Conservation (phyloP, 2,797 vertebrate genomes). For the Sandelia bainsii region DNA sequence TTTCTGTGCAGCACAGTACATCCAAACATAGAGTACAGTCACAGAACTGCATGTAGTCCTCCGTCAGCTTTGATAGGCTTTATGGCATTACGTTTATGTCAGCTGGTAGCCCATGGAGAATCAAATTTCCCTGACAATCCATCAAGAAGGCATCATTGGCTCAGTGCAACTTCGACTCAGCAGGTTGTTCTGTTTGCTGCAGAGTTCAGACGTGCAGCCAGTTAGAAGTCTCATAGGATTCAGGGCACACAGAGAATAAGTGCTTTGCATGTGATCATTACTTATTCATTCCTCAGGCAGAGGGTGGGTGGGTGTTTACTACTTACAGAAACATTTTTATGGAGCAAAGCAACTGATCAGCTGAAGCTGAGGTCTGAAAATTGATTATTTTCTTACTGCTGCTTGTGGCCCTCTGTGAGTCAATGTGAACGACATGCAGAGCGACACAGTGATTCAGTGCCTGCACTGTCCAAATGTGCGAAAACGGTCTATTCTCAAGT, state of each 20-base stretch:
- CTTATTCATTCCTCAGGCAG: conserved; percentile 59
- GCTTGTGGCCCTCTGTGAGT: conserved; percentile 43
- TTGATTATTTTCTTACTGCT: conserved; percentile 43
- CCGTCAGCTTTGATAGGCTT: conserved; percentile 35
- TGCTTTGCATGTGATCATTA: conserved; percentile 68
- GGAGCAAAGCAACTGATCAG: conserved; percentile 48
- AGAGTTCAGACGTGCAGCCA: conserved; percentile 53
- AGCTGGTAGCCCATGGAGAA: conserved; percentile 48
- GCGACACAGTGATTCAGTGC: conserved; percentile 39
- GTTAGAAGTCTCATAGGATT: conserved; percentile 30
- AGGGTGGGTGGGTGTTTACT: conserved; percentile 41
- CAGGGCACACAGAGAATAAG: conserved; percentile 38
- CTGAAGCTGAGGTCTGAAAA: conserved; percentile 50
- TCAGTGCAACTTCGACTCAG: conserved; percentile 48
- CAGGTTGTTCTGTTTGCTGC: conserved; percentile 58
- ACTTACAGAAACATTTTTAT: conserved; percentile 44
- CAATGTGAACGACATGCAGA: conserved; percentile 45
- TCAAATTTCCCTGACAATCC: conserved; percentile 57
- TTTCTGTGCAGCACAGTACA: conserved; percentile 9
- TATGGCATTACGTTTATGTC: conserved; percentile 48
- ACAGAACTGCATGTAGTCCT: conserved; percentile 15
- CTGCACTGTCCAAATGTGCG: conserved; percentile 29
- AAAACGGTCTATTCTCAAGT: conserved; percentile 52
- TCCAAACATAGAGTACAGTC: conserved; percentile 21
- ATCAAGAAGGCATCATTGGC: conserved; percentile 55